Evolutionary conservation across 2,797 vertebrate species (phyloP).

Genomic region (Sparus aurata): DNA sequence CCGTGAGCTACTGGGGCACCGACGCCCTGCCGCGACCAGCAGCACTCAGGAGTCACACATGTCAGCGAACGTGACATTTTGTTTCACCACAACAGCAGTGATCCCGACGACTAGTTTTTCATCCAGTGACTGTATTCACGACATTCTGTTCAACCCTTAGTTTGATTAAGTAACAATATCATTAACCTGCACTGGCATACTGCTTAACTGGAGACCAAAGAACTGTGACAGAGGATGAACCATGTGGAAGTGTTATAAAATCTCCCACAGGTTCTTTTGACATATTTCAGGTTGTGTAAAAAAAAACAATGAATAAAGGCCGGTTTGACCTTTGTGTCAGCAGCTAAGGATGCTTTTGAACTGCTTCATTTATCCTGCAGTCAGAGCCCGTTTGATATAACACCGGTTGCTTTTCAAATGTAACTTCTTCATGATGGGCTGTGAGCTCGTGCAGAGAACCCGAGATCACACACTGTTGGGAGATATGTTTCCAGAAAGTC

Average conservation of each 20-base stretch:
- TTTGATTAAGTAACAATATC: neutral
- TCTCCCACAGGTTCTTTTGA: neutral
- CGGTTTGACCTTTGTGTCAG: constrained; percentile 32
- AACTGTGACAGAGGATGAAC: neutral
- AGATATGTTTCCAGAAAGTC: neutral
- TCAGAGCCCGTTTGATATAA: constrained; percentile 14
- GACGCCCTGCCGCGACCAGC: neutral
- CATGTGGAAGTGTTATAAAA: constrained; percentile 17
- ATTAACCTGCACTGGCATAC: neutral
- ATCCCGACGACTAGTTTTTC: constrained; percentile 16
- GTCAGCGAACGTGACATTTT: constrained; percentile 34
- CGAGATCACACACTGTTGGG: constrained; percentile 24
- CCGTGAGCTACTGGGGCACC: neutral
- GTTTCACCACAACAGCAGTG: neutral
- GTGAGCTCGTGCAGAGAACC: constrained; percentile 19
- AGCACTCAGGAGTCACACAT: constrained; percentile 16
- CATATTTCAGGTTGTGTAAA: neutral
- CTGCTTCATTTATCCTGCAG: constrained; percentile 36
- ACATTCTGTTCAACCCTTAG: constrained; percentile 10
- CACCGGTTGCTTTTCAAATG: constrained; percentile 11
- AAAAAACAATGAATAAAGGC: constrained; percentile 45
- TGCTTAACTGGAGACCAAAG: neutral
- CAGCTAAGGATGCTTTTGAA: constrained; percentile 16
- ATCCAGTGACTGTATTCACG: constrained; percentile 3
- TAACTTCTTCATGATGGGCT: constrained; percentile 16